Percentiles rank a stretch among this genome's conserved stretches.
Conservation (phyloP, 2,888 invertebrate species). For the Lochmaea capreae region DNA sequence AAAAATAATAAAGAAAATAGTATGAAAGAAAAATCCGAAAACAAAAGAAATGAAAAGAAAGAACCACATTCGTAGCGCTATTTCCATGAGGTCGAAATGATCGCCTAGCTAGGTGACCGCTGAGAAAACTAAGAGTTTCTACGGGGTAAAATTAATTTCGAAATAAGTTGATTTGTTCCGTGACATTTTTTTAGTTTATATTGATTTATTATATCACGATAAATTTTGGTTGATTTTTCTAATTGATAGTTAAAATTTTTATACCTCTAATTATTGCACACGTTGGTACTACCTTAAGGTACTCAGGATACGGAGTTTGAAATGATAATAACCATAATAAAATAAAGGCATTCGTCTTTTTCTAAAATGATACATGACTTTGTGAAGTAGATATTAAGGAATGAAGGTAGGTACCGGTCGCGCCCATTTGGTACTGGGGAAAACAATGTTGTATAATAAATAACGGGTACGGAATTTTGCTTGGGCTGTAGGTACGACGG, state of each 20-base stretch:
- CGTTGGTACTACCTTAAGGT: slow-evolving; percentile 1
- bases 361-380: slow-evolving; percentile 20
- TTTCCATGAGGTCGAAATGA: slow-evolving; percentile 3
- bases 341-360: slow-evolving; percentile 22
- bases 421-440: slow-evolving; percentile 18
- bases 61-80: not conserved
- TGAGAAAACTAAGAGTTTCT: not conserved
- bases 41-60: not conserved
- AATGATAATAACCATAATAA: slow-evolving; percentile 21
- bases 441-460: slow-evolving; percentile 35
- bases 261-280: not conserved
- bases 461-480: slow-evolving; percentile 16
- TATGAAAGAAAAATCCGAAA: not conserved
- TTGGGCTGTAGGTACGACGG: not conserved
- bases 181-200: no score
- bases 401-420: slow-evolving; percentile 5
- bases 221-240: no score
- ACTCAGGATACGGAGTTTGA: not conserved
- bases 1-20: slow-evolving; percentile 16
- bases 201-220: no score
- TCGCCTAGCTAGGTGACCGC: slow-evolving; percentile 1
- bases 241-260: not conserved
- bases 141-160: not conserved
- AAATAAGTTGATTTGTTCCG: no score
- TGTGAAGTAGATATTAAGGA: slow-evolving; percentile 7